phyloP scores from a whole-genome alignment of 2,797 vertebrate species.

The Argyrosomus regius region DNA sequence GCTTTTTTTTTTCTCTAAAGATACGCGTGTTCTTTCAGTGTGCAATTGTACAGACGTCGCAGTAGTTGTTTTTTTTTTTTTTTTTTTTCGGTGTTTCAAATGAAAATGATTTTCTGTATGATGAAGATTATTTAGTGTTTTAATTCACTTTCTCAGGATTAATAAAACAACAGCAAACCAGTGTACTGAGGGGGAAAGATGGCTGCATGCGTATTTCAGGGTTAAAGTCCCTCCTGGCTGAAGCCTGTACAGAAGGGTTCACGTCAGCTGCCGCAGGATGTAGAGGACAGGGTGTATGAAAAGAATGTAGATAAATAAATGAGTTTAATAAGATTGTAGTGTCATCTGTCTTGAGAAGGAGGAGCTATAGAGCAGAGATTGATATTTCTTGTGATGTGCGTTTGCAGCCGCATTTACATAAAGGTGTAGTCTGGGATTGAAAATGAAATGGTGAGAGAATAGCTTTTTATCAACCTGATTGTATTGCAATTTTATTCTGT shows the following conservation, averaged over 20 bases:
- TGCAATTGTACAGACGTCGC: constrained; percentile 89
- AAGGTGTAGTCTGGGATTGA: constrained; percentile 42
- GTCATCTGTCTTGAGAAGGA: constrained; percentile 37
- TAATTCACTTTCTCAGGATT: constrained; percentile 98
- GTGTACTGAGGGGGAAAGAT: constrained; percentile 72
- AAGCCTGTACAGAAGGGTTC: constrained; percentile 41
- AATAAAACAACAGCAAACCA: constrained; percentile 77
- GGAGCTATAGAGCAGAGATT: constrained; percentile 37
- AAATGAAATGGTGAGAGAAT: constrained; percentile 22
- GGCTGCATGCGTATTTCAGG: constrained; percentile 51
- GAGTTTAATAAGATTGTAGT: constrained; percentile 61
- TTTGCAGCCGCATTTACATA: constrained; percentile 59
- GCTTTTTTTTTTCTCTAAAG: constrained; percentile 85
- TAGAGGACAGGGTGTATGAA: constrained; percentile 32
- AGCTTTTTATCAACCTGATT: constrained; percentile 71
- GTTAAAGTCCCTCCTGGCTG: constrained; percentile 35
- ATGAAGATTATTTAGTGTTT: constrained; percentile 90
- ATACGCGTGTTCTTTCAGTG: constrained; percentile 83
- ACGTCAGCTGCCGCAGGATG: constrained; percentile 73
- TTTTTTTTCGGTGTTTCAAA: constrained; percentile 85
- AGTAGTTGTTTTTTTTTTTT: constrained; percentile 80
- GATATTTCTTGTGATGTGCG: constrained; percentile 38
- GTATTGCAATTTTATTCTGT: constrained; percentile 44
- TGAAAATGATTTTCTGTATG: constrained; percentile 82
- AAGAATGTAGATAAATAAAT: constrained; percentile 52